Percentiles rank a stretch among this genome's conserved stretches.
phyloP scores from a whole-genome alignment of 2,797 vertebrate genomes.

The Chelmon rostratus region DNA sequence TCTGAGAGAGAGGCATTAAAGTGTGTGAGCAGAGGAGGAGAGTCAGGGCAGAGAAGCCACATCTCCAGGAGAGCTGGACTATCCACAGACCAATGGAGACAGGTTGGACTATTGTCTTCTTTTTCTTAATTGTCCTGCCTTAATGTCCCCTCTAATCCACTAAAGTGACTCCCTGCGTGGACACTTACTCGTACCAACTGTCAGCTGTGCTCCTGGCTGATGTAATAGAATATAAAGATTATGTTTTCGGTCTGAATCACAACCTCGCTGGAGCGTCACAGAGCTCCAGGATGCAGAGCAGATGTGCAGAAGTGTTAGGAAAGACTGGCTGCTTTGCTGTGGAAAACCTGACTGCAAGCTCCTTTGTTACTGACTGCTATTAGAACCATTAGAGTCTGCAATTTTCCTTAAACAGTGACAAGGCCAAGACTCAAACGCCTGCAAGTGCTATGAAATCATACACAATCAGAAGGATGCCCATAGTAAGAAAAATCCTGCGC shows the following conservation, averaged over 20 bases:
- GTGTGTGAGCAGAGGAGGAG: constrained; percentile 53
- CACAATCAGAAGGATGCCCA: background rate
- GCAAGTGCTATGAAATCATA: background rate
- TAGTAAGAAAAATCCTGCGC: background rate
- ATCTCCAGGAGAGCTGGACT: constrained; percentile 72
- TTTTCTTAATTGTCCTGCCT: background rate
- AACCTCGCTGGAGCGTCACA: constrained; percentile 3
- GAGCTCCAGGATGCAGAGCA: constrained; percentile 62
- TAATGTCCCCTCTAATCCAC: background rate
- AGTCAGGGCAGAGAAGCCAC: constrained; percentile 61
- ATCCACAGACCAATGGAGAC: constrained; percentile 67
- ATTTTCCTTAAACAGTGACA: constrained; percentile 44
- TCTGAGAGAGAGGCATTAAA: constrained; percentile 27
- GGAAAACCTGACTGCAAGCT: constrained; percentile 61
- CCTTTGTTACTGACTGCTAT: constrained; percentile 50
- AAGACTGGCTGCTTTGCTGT: constrained; percentile 43
- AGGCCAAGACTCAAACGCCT: background rate
- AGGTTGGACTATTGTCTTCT: constrained; percentile 60
- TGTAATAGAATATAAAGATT: constrained; percentile 25
- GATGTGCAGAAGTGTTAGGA: constrained; percentile 64
- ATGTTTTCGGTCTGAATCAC: constrained; percentile 40
- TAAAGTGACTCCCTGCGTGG: background rate
- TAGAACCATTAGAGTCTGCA: constrained; percentile 15
- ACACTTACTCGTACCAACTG: background rate
- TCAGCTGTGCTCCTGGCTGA: constrained; percentile 11